Conservation (phyloP, 1,140 invertebrate species). For the Orchestia grillus region DNA sequence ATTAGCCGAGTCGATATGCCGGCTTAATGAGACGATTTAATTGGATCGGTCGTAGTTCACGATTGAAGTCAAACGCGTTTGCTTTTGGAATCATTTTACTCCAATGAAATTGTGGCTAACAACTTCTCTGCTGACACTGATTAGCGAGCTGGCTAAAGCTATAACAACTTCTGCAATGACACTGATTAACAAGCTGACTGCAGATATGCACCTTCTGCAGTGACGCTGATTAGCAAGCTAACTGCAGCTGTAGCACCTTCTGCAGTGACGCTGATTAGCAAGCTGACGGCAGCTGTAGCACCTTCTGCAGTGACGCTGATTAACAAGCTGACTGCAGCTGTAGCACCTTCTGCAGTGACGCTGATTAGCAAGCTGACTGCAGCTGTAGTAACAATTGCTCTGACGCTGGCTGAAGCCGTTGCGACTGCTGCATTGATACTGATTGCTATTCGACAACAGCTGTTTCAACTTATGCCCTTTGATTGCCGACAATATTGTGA, state of each 20-base stretch:
- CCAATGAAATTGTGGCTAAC: slow-evolving; percentile 19
- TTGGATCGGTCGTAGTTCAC: slow-evolving; percentile 35
- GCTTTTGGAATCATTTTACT: slow-evolving; percentile 32
- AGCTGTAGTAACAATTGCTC: background rate
- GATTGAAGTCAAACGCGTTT: slow-evolving; percentile 56
- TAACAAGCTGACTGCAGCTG: background rate
- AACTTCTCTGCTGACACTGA: background rate
- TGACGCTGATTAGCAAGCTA: background rate
- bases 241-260: background rate
- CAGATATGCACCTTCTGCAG: background rate
- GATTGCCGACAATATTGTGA: background rate
- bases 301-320: background rate
- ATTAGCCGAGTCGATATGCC: slow-evolving; percentile 51
- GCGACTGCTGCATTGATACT: background rate
- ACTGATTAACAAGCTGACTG: background rate
- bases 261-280: no score
- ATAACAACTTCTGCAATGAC: background rate
- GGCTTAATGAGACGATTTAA: slow-evolving; percentile 51
- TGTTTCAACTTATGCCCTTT: background rate
- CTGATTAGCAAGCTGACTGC: background rate
- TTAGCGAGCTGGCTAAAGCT: background rate
- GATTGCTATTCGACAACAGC: background rate
- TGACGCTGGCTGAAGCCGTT: background rate
- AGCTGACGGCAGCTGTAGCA: background rate
- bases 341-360: background rate